Evolutionary conservation across 2,113 vertebrate species (phyloP).

Genomic region (Puma concolor): DNA sequence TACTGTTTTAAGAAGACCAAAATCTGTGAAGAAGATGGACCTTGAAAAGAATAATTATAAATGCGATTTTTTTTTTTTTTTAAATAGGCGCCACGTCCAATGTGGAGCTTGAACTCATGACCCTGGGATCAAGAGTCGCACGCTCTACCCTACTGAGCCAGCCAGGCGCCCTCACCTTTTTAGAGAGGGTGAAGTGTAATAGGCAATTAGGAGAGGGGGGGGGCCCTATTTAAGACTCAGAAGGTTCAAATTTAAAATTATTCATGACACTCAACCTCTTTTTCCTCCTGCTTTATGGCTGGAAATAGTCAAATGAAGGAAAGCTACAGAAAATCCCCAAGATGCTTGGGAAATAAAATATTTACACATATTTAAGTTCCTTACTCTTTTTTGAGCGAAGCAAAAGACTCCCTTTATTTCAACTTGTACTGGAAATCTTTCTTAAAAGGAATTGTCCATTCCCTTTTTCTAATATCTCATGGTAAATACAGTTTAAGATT

Average conservation of each 20-base stretch:
- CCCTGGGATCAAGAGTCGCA: too few species aligned
- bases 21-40: neutral
- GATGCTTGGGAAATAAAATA: neutral
- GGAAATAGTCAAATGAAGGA: neutral
- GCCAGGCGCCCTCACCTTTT: neutral
- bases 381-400: neutral
- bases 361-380: neutral
- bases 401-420: conserved; percentile 34
- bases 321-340: conserved; percentile 30
- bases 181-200: neutral
- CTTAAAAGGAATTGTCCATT: neutral
- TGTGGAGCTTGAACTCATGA: too few species aligned
- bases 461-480: neutral
- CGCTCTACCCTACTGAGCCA: too few species aligned
- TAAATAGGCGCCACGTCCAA: too few species aligned
- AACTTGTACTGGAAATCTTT: neutral
- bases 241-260: neutral
- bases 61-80: neutral
- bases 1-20: neutral
- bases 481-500: neutral
- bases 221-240: neutral
- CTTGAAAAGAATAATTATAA: neutral
- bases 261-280: neutral
- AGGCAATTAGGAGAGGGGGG: neutral
- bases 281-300: neutral